Evolutionary conservation across 1,140 invertebrate species (phyloP), one percentile per base, ranked within the genome.

Genomic region (Acyrthosiphon pisum): DNA sequence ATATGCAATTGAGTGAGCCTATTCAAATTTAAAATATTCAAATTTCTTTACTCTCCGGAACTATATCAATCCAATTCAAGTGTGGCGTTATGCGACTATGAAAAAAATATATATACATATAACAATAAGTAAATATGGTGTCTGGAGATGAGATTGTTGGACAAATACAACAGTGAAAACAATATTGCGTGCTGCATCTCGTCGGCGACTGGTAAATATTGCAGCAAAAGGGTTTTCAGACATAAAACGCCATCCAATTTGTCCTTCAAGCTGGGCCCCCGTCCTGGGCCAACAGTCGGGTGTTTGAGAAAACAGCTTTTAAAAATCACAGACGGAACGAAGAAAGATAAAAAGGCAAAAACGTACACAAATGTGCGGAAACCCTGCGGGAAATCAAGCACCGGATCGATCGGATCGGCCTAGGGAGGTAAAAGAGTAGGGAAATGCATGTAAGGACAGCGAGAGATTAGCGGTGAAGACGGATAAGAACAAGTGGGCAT

Each of bases 11-110:
- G 89, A 53, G 53, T 56, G 68, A 91, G n/a, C 20, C 60, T 91
- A 91, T 91, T 91, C 90, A 76, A 68, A 91, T 91, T 76, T 91
- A 60, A 91, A 68, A 91, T 91, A 90, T 91, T 91, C 90, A 76
- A 76, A 68, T 68, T 41, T 76, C 37, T 44, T 76, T 76, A 46
- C 44, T 76, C 11, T 44, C 41, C 1, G 44, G 30, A 46, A 46
- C 44, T 30, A 87, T 48, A 87, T 87, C 84, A 46, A 35, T 68
- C 41, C 41, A 35, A 44, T 46, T 68, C 46, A 37, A 90, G 89
- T 44, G 89, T 35, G 46, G n/a, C 14, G 7, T 76, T 37, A 56
- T 56, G n/a, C 20, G 88, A 56, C 26, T 46, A 35, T 23, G 50
- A 90, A 90, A 26, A 50, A 20, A 87, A 87, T 11, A 60, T 30